A percentile compares a stretch with the other conserved stretches of the same genome.
phyloP scores from a whole-genome alignment of 2,888 invertebrate species.

The Carabus problematicus region DNA sequence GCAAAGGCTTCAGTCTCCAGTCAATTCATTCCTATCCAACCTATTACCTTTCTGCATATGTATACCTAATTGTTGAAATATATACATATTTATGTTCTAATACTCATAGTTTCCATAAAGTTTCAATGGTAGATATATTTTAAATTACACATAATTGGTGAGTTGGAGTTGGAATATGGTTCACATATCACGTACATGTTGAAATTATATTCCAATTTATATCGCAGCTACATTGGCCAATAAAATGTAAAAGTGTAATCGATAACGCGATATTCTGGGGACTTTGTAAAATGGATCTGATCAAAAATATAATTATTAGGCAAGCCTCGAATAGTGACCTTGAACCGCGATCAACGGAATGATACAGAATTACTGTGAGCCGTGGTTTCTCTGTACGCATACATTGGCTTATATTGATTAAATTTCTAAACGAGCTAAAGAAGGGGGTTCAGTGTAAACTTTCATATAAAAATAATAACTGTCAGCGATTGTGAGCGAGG shows the following conservation, averaged over 20 bases:
- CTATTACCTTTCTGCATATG: no score
- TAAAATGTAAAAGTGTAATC: no score
- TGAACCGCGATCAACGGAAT: slow-evolving; percentile 1
- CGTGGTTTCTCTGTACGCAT: slow-evolving; percentile 13
- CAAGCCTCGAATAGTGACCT: no score
- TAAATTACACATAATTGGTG: neutral
- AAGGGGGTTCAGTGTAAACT: slow-evolving; percentile 17
- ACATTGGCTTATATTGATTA: slow-evolving; percentile 32
- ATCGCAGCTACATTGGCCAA: no score
- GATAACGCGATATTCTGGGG: slow-evolving; percentile 18
- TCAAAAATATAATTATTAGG: slow-evolving; percentile 24
- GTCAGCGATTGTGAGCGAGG: neutral
- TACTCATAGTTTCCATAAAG: neutral
- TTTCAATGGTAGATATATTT: slow-evolving; percentile 14
- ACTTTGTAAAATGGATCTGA: slow-evolving; percentile 12
- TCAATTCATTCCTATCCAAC: no score
- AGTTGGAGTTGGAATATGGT: slow-evolving; percentile 18
- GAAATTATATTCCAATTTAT: no score
- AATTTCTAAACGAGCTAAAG: slow-evolving; percentile 31
- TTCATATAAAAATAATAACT: slow-evolving; percentile 32
- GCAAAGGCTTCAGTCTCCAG: neutral
- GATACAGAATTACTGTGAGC: slow-evolving; percentile 22
- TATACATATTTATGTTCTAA: no score
- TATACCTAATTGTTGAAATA: no score
- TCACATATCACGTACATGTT: slow-evolving; percentile 1